These are phyloP conservation scores for Leucozona laternaria DNA, from an alignment of 2,888 invertebrate species.

Conservation along the genomic window DNA sequence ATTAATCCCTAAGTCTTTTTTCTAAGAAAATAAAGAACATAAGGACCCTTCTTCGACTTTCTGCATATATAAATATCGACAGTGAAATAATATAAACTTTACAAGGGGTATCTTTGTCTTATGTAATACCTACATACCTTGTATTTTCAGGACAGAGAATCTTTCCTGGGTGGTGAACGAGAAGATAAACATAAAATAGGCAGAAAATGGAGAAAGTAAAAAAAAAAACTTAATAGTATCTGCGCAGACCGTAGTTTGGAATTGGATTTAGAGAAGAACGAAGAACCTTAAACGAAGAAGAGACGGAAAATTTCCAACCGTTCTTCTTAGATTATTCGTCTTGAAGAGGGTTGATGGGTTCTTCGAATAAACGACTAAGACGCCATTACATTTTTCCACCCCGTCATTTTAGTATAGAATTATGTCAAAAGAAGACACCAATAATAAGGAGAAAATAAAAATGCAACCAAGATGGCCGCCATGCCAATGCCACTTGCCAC, in stretches of 20 bases:
- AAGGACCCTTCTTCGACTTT: background rate
- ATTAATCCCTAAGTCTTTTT: slow-evolving; percentile 51
- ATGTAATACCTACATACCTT: slow-evolving; percentile 26
- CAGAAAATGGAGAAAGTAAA: slow-evolving; percentile 29
- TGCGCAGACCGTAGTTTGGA: slow-evolving; percentile 60
- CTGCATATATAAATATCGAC: background rate
- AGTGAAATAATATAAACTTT: slow-evolving; percentile 4
- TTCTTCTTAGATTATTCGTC: slow-evolving; percentile 48
- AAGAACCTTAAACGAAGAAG: slow-evolving; percentile 33
- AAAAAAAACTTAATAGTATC: slow-evolving; percentile 47
- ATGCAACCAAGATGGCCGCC: slow-evolving; percentile 64
- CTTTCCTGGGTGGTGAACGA: slow-evolving; percentile 44
- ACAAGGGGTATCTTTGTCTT: slow-evolving; percentile 28
- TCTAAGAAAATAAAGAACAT: slow-evolving; percentile 24
- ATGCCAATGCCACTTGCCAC: slow-evolving; percentile 4
- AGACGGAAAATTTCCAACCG: slow-evolving; percentile 10
- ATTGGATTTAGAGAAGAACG: no score
- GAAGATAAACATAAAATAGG: slow-evolving; percentile 21
- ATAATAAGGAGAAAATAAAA: slow-evolving; percentile 29
- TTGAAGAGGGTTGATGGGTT: slow-evolving; percentile 55
- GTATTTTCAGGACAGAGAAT: slow-evolving; percentile 44
- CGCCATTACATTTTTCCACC: slow-evolving; percentile 65
- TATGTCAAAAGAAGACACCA: slow-evolving; percentile 19
- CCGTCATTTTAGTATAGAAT: background rate
- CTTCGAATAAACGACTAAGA: slow-evolving; percentile 45